Evolutionary conservation across 2,888 invertebrate species (phyloP).

Genomic region (Antheraea assamensis): DNA sequence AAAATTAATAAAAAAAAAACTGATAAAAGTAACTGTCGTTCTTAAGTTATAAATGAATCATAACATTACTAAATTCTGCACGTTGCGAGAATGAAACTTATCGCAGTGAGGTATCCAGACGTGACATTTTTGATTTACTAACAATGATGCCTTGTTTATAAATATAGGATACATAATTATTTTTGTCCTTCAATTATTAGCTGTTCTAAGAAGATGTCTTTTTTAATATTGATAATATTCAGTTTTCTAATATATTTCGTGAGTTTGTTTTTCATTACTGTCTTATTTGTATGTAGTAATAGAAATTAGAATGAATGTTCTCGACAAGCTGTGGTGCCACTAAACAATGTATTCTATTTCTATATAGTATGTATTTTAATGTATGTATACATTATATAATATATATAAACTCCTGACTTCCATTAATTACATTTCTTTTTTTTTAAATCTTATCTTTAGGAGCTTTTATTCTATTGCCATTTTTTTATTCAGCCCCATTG

Average conservation of each 20-base stretch:
- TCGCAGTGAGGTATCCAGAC: slow-evolving; percentile 42
- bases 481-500: too few species aligned
- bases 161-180: slow-evolving; percentile 25
- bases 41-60: neutral
- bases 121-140: slow-evolving; percentile 47
- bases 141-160: slow-evolving; percentile 35
- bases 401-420: neutral
- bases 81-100: slow-evolving; percentile 41
- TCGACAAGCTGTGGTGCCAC: neutral
- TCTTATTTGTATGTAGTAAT: slow-evolving; percentile 23
- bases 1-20: neutral
- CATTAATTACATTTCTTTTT: too few species aligned
- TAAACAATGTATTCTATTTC: neutral
- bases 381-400: neutral
- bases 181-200: slow-evolving; percentile 25
- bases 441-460: too few species aligned
- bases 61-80: slow-evolving; percentile 26
- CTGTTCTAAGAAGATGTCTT: slow-evolving; percentile 39
- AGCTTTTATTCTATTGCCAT: too few species aligned
- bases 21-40: slow-evolving; percentile 2
- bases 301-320: neutral
- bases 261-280: slow-evolving; percentile 40
- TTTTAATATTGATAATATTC: slow-evolving; percentile 40
- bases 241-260: slow-evolving; percentile 42
- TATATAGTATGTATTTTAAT: slow-evolving; percentile 1